phyloP scores from a whole-genome alignment of 2,888 invertebrate genomes.

The Antheraea assamensis region DNA sequence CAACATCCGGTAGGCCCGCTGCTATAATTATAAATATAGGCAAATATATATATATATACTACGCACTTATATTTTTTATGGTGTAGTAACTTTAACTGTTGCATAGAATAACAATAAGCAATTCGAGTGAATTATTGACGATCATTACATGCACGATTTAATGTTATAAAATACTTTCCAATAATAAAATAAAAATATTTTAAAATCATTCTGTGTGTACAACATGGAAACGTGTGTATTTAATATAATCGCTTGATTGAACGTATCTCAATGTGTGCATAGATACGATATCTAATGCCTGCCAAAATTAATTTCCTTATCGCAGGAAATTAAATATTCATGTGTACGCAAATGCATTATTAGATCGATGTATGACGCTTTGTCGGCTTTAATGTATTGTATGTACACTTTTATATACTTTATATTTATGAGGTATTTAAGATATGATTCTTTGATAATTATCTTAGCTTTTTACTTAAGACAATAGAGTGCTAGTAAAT shows the following conservation, averaged over 20 bases:
- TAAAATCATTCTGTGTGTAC: background rate
- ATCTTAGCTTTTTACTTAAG: too few relatives aligned
- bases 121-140: background rate
- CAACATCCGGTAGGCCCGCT: too few relatives aligned
- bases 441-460: background rate
- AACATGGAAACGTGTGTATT: background rate
- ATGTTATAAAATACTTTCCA: background rate
- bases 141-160: background rate
- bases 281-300: constrained; percentile 43
- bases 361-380: constrained; percentile 26
- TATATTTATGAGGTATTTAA: background rate
- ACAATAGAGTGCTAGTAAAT: too few relatives aligned
- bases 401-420: background rate
- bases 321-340: constrained; percentile 51
- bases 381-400: background rate
- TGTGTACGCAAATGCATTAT: constrained; percentile 35
- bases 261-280: constrained; percentile 31
- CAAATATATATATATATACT: too few relatives aligned
- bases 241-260: constrained; percentile 24
- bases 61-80: background rate
- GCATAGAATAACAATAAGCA: background rate
- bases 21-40: too few relatives aligned
- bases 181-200: background rate
- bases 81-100: background rate
- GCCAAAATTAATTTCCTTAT: constrained; percentile 58